Conservation (phyloP, 2,888 invertebrate species). For the Epinotia brunnichana region DNA sequence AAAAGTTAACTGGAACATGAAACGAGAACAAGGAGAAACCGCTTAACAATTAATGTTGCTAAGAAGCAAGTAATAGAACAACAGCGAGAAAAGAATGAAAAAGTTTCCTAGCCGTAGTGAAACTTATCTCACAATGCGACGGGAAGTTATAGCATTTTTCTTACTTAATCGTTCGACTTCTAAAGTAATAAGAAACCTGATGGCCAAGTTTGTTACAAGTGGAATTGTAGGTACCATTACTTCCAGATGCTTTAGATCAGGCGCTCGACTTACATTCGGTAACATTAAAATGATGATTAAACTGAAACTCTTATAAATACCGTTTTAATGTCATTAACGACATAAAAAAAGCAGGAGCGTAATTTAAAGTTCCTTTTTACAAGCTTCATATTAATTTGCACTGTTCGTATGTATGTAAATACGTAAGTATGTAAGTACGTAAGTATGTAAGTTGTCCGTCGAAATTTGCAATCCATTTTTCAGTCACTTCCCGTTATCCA, state of each 20-base stretch:
- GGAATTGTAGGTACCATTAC: conserved; percentile 41
- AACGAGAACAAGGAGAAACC: conserved; percentile 33
- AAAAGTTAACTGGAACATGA: conserved; percentile 32
- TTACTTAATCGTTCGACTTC: conserved; percentile 46
- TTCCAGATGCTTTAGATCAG: conserved; percentile 40
- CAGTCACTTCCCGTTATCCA: too few species aligned
- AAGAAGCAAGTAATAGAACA: conserved; percentile 44
- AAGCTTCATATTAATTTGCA: too few species aligned
- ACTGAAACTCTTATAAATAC: conserved; percentile 28
- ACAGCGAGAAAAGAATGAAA: conserved; percentile 40
- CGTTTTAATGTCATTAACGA: neutral
- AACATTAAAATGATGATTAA: conserved; percentile 27
- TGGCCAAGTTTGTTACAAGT: conserved; percentile 44
- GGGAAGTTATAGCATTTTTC: conserved; percentile 44
- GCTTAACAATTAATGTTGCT: conserved; percentile 43
- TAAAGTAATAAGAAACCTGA: conserved; percentile 45
- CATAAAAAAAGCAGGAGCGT: neutral
- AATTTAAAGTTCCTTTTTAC: neutral
- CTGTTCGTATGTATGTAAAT: too few species aligned
- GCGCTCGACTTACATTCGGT: conserved; percentile 28
- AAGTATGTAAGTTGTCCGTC: too few species aligned
- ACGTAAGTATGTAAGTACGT: too few species aligned
- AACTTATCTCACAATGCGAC: conserved; percentile 43
- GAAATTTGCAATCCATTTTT: too few species aligned
- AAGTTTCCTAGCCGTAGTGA: conserved; percentile 41